Percentiles rank a stretch among this genome's conserved stretches.
Evolutionary conservation across 2,888 invertebrate species (phyloP).

Genomic region (Melieria crassipennis): DNA sequence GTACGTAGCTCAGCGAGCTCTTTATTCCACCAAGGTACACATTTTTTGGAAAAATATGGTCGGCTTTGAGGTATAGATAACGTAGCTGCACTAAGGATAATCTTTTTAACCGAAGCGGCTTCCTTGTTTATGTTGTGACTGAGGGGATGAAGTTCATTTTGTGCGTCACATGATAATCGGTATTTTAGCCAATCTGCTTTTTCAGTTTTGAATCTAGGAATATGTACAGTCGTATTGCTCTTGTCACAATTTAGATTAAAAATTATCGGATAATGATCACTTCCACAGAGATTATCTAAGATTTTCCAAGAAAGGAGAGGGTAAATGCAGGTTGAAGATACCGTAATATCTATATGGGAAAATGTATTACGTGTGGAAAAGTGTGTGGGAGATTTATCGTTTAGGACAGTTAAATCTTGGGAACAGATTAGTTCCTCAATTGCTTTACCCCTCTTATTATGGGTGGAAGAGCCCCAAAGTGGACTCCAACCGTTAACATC

Average conservation of each 20-base stretch:
- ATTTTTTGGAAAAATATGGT: neutral
- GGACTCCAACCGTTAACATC: slow-evolving; percentile 1
- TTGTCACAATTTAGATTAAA: neutral
- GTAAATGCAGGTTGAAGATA: neutral
- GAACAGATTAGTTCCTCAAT: neutral
- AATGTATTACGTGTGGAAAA: neutral
- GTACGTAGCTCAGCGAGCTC: neutral
- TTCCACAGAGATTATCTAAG: neutral
- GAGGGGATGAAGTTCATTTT: no score
- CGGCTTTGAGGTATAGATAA: neutral
- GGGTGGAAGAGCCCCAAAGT: neutral
- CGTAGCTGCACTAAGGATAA: no score
- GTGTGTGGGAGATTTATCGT: no score
- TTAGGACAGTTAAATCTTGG: slow-evolving; percentile 1
- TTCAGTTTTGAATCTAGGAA: slow-evolving; percentile 5
- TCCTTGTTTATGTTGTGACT: no score
- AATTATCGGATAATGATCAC: slow-evolving; percentile 3
- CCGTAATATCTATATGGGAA: neutral
- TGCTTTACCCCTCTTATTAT: slow-evolving; percentile 4
- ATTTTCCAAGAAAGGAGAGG: neutral
- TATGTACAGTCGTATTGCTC: neutral
- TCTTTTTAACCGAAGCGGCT: no score
- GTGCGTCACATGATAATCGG: no score
- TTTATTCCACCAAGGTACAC: no score
- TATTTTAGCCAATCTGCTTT: neutral